phyloP scores from a whole-genome alignment of 2,113 vertebrate species.

The Polypterus bichir region DNA sequence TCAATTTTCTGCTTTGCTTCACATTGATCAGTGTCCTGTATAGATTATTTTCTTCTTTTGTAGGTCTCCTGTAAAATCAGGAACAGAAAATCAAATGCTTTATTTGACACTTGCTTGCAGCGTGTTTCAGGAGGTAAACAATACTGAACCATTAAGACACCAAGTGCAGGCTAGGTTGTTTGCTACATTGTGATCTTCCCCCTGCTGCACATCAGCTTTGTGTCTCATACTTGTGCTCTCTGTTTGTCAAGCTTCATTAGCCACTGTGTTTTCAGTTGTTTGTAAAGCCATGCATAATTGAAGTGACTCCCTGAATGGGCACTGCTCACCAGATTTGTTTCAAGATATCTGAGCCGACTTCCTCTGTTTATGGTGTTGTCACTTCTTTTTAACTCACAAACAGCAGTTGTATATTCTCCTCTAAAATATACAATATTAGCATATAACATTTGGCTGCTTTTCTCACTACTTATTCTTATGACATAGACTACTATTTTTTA shows the following conservation, averaged over 20 bases:
- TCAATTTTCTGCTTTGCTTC: no score
- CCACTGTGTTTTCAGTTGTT: not conserved
- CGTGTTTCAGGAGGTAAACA: not conserved
- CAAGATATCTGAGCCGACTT: not conserved
- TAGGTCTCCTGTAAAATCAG: no score
- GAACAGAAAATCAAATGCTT: no score
- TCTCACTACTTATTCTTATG: not conserved
- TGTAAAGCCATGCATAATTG: not conserved
- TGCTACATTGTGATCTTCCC: not conserved
- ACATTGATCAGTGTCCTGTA: no score
- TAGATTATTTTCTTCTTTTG: no score
- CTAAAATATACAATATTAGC: not conserved
- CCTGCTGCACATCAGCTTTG: not conserved
- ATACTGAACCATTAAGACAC: not conserved
- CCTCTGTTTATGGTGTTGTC: not conserved
- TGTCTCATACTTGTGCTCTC: not conserved
- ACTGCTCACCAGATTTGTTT: not conserved
- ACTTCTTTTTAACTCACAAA: not conserved
- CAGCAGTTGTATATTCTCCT: not conserved
- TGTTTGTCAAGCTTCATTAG: not conserved
- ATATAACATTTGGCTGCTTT: not conserved
- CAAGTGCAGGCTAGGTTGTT: not conserved
- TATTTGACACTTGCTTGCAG: no score
- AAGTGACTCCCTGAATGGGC: not conserved
- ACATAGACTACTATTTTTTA: not conserved